Evolutionary conservation across 2,113 vertebrate genomes (phyloP).

Genomic region (Lichenostomus cassidix): DNA sequence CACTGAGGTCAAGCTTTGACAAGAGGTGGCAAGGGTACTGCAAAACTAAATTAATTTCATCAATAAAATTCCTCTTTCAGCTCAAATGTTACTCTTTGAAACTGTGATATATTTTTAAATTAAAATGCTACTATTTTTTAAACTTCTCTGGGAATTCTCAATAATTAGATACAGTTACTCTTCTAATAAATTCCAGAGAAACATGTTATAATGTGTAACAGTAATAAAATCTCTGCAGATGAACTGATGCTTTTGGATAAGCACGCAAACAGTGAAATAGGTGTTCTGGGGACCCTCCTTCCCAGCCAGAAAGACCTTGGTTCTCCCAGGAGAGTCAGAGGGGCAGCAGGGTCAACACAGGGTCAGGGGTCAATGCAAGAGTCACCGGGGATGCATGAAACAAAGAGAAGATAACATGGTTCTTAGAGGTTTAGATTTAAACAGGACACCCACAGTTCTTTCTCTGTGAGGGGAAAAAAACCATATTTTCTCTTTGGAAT

Average conservation of each 20-base stretch:
- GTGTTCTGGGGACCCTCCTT: background rate
- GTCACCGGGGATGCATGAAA: background rate
- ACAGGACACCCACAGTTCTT: background rate
- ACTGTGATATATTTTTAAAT: background rate
- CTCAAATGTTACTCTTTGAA: background rate
- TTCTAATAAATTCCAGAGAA: conserved; percentile 16
- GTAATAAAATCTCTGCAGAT: conserved; percentile 16
- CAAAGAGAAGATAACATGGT: background rate
- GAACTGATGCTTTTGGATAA: background rate
- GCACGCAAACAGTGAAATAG: background rate
- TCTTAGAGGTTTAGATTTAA: background rate
- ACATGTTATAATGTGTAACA: background rate
- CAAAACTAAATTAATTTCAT: conserved; percentile 1
- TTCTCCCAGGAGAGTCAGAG: background rate
- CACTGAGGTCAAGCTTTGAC: background rate
- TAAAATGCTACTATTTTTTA: background rate
- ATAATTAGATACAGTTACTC: background rate
- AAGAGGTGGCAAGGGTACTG: background rate
- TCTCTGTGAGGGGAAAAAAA: background rate
- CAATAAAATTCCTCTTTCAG: background rate
- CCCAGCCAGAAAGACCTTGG: background rate
- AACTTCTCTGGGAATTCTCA: background rate
- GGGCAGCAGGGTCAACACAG: background rate
- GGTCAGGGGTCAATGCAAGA: background rate
- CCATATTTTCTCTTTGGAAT: background rate